Percentiles rank a stretch among this genome's conserved stretches.
Evolutionary conservation across 2,888 invertebrate genomes (phyloP).

Genomic region (Nomada flava): DNA sequence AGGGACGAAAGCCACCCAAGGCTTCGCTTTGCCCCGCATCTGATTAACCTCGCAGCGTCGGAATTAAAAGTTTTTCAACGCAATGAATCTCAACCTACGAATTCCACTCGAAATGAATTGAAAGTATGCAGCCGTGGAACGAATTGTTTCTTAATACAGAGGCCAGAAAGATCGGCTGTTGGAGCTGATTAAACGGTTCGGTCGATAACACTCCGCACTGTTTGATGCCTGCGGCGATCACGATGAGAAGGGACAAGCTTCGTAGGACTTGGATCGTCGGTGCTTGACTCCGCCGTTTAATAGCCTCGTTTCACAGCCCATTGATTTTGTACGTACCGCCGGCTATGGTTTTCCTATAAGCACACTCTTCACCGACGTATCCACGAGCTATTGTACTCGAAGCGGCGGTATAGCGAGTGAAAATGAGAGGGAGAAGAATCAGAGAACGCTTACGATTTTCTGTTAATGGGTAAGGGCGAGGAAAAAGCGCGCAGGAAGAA

Average conservation of each 20-base stretch:
- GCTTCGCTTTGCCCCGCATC: background rate
- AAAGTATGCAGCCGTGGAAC: background rate
- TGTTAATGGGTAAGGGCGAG: slow-evolving; percentile 27
- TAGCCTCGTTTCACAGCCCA: slow-evolving; percentile 78
- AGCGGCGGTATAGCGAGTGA: background rate
- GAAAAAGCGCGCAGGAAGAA: slow-evolving; percentile 44
- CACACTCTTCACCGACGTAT: slow-evolving; percentile 39
- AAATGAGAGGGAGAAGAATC: background rate
- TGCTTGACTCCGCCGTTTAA: slow-evolving; percentile 76
- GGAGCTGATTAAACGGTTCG: slow-evolving; percentile 53
- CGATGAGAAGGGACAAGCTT: slow-evolving; percentile 61
- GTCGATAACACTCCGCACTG: slow-evolving; percentile 52
- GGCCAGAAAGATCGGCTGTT: slow-evolving; percentile 22
- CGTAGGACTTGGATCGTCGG: slow-evolving; percentile 68
- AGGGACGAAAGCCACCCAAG: background rate
- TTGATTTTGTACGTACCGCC: slow-evolving; percentile 68
- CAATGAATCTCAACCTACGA: background rate
- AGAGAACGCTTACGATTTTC: slow-evolving; percentile 23
- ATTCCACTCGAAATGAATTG: background rate
- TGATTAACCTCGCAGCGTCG: background rate
- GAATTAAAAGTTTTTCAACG: background rate
- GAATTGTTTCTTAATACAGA: background rate
- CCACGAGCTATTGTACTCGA: slow-evolving; percentile 45
- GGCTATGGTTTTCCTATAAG: slow-evolving; percentile 55
- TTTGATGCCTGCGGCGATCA: slow-evolving; percentile 48